phyloP scores from a whole-genome alignment of 2,888 invertebrate species.

The Scaptomyza tumidula region DNA sequence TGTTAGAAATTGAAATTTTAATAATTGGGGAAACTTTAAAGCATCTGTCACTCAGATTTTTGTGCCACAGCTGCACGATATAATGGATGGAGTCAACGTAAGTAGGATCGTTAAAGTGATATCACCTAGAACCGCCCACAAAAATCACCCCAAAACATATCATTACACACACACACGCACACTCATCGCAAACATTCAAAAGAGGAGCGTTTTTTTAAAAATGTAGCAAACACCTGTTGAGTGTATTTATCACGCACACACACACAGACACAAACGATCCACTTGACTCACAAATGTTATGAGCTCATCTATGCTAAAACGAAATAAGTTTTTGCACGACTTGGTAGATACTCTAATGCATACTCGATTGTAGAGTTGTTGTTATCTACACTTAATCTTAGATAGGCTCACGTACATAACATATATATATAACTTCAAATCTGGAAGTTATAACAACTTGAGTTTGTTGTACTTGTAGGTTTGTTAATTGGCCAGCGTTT shows the following conservation, averaged over 20 bases:
- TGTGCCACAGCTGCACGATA: constrained; percentile 38
- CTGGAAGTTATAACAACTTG: background rate
- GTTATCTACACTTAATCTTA: too few species aligned
- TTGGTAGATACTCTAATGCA: background rate
- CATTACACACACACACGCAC: background rate
- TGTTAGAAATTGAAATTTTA: too few species aligned
- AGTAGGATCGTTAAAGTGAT: constrained; percentile 4
- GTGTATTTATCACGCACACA: too few species aligned
- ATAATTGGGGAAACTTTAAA: background rate
- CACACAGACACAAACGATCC: constrained; percentile 15
- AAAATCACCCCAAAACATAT: constrained; percentile 38
- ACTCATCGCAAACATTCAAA: too few species aligned
- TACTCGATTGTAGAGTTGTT: too few species aligned
- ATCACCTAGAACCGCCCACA: constrained; percentile 33
- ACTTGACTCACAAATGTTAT: constrained; percentile 42
- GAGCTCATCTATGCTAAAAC: constrained; percentile 42
- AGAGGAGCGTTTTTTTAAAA: too few species aligned
- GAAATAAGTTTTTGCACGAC: constrained; percentile 1
- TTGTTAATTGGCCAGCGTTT: constrained; percentile 47
- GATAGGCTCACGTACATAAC: too few species aligned
- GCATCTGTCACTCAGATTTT: constrained; percentile 1
- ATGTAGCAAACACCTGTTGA: constrained; percentile 44
- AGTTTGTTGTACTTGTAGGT: too few species aligned
- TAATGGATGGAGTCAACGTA: constrained; percentile 28
- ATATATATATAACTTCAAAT: too few species aligned